Evolutionary conservation across 2,797 vertebrate species (phyloP).

Genomic region (Microctenopoma stevenorrisi): DNA sequence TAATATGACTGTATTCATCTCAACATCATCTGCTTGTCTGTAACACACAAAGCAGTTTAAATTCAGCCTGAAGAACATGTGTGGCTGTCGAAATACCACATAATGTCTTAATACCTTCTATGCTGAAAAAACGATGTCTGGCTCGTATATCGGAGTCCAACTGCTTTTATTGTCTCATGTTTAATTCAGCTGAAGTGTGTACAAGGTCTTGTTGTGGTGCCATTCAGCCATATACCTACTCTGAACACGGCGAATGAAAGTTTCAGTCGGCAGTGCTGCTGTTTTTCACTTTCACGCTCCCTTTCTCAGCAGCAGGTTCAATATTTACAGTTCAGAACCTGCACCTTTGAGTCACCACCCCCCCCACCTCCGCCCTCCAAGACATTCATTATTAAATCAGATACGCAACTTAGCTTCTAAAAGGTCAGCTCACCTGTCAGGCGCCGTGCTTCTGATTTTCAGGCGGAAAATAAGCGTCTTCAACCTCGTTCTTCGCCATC

Average conservation of each 20-base stretch:
- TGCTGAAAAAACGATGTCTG: neutral
- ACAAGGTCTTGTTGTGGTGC: slow-evolving; percentile 12
- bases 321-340: slow-evolving; percentile 68
- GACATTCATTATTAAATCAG: slow-evolving; percentile 73
- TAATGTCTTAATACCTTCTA: neutral
- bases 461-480: slow-evolving; percentile 52
- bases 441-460: slow-evolving; percentile 50
- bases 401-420: slow-evolving; percentile 63
- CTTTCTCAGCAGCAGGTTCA: slow-evolving; percentile 56
- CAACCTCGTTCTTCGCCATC: slow-evolving; percentile 32
- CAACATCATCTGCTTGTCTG: slow-evolving; percentile 24
- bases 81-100: slow-evolving; percentile 1
- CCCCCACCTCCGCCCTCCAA: slow-evolving; percentile 18
- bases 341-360: slow-evolving; percentile 34
- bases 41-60: slow-evolving; percentile 5
- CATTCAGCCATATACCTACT: slow-evolving; percentile 1
- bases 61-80: slow-evolving; percentile 12
- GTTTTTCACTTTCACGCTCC: slow-evolving; percentile 35
- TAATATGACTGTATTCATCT: slow-evolving; percentile 20
- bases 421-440: slow-evolving; percentile 75
- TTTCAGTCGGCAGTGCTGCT: slow-evolving; percentile 18
- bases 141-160: slow-evolving; percentile 3
- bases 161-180: slow-evolving; percentile 23
- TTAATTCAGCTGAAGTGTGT: slow-evolving; percentile 38
- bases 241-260: slow-evolving; percentile 40